A percentile compares a stretch with the other conserved stretches of the same genome.
Conservation (phyloP, 2,113 vertebrate species). For the Zapornia atra region DNA sequence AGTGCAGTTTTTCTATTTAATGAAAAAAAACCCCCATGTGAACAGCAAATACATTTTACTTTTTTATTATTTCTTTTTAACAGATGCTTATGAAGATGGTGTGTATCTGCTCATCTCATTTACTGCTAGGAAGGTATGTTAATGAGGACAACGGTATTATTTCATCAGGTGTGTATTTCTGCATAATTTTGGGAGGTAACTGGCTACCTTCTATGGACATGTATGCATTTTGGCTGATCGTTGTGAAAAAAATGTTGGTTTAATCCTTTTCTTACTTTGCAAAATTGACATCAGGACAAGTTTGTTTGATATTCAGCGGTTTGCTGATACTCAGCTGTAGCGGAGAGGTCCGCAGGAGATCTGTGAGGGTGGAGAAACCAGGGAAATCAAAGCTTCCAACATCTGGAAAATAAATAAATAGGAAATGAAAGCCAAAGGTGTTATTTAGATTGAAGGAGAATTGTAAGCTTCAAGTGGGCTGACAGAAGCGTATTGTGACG, state of each 20-base stretch:
- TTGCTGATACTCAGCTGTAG: neutral
- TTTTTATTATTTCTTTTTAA: neutral
- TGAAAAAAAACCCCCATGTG: neutral
- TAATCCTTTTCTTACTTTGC: neutral
- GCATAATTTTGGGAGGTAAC: too few species aligned
- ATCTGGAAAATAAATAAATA: neutral
- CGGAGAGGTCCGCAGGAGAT: neutral
- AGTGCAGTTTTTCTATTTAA: neutral
- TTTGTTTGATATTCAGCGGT: neutral
- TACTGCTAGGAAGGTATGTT: constrained; percentile 58
- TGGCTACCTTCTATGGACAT: too few species aligned
- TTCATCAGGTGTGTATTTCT: too few species aligned
- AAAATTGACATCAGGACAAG: neutral
- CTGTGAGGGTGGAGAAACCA: neutral
- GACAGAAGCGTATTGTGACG: neutral
- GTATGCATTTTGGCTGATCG: neutral
- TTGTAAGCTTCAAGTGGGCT: neutral
- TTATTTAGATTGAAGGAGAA: neutral
- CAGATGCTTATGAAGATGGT: constrained; percentile 71
- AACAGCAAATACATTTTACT: neutral
- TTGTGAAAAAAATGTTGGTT: too few species aligned
- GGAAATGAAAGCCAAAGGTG: too few species aligned
- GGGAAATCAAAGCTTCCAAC: neutral
- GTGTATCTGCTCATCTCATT: constrained; percentile 69
- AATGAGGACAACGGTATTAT: too few species aligned